Evolutionary conservation across 2,888 invertebrate species (phyloP).

Genomic region (Stratiomys singularior): DNA sequence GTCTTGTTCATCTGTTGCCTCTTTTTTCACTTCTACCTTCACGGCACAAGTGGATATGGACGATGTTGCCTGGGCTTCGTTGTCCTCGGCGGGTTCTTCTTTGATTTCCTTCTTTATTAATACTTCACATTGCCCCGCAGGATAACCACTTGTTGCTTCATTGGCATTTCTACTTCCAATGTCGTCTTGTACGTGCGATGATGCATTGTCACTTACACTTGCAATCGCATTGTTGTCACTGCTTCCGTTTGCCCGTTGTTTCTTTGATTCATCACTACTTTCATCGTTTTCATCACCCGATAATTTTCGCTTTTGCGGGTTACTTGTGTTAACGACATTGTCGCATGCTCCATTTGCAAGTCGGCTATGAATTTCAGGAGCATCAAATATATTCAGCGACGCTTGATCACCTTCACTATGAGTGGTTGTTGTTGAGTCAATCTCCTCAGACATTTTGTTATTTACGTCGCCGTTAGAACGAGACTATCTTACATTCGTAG

Average conservation of each 20-base stretch:
- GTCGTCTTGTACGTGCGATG: background rate
- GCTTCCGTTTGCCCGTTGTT: background rate
- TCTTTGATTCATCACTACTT: background rate
- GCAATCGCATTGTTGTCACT: background rate
- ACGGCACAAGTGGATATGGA: background rate
- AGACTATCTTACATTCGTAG: no score
- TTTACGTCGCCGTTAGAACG: no score
- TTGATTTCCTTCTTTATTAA: background rate
- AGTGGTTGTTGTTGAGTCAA: constrained; percentile 24
- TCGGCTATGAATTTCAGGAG: constrained; percentile 39
- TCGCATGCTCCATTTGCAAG: background rate
- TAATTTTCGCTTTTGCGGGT: constrained; percentile 22
- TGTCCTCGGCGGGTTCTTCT: background rate
- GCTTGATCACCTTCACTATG: background rate
- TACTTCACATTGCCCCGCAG: background rate
- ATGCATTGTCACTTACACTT: background rate
- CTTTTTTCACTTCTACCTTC: background rate
- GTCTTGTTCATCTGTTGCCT: constrained; percentile 6
- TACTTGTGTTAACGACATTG: background rate
- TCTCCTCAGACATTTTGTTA: constrained; percentile 33
- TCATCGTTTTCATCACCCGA: background rate
- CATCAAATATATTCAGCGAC: background rate
- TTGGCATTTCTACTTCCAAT: background rate
- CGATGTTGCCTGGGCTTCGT: background rate
- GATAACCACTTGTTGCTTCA: background rate